Conservation (phyloP, 92 coral and sea anemone species). For the Plumapathes pennacea region DNA sequence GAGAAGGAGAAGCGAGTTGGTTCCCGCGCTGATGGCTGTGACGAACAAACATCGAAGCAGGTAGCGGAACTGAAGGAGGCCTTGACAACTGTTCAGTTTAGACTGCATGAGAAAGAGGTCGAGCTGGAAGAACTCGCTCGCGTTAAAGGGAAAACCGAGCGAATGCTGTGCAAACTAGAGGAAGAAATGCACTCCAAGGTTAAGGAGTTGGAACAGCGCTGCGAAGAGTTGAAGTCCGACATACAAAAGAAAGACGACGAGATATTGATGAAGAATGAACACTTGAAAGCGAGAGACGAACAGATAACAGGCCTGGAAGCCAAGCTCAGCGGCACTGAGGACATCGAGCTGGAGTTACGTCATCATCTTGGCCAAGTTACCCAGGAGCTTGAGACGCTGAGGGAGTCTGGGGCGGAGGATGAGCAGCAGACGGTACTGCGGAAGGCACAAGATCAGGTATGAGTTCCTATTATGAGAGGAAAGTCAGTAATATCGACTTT, state of each 20-base stretch:
- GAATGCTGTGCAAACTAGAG: conserved; percentile 14
- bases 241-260: conserved; percentile 78
- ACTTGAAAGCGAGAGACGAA: conserved; percentile 41
- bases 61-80: conserved; percentile 30
- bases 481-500: too few species aligned
- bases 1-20: conserved; percentile 40
- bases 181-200: conserved; percentile 38
- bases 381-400: conserved; percentile 59
- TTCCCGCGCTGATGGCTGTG: neutral
- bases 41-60: conserved; percentile 11
- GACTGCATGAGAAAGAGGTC: conserved; percentile 17
- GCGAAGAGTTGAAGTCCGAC: conserved; percentile 60
- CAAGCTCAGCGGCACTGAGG: conserved; percentile 58
- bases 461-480: too few species aligned
- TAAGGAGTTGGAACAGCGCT: conserved; percentile 34
- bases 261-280: conserved; percentile 48
- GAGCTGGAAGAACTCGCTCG: conserved; percentile 12
- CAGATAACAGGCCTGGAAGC: conserved; percentile 53
- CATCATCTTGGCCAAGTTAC: conserved; percentile 83
- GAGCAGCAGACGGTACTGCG: conserved; percentile 7
- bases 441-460: conserved; percentile 21
- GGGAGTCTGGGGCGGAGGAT: conserved; percentile 1
- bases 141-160: conserved; percentile 18
- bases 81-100: conserved; percentile 23
- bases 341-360: conserved; percentile 76